Percentiles rank a stretch among this genome's conserved stretches.
phyloP scores from a whole-genome alignment of 1,140 invertebrate species.

The Eriocheir sinensis region DNA sequence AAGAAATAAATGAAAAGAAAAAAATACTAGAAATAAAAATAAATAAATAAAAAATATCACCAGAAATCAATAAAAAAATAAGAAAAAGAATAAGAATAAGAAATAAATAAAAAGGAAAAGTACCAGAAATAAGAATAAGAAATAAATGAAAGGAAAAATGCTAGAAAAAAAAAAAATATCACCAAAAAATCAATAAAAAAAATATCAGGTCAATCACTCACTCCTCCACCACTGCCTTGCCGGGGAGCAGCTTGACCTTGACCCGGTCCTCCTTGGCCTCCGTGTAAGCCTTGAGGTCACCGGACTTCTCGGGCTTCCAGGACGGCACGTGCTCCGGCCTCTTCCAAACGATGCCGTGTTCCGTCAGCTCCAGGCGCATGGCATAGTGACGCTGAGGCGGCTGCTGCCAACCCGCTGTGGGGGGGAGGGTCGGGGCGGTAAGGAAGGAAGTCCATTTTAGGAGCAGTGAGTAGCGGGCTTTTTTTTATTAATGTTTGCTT shows the following conservation, averaged over 20 bases:
- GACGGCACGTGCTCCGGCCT: constrained; percentile 54
- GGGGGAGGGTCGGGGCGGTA: too few relatives aligned
- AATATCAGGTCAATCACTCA: constrained; percentile 7
- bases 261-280: background rate
- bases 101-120: too few relatives aligned
- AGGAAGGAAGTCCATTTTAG: too few relatives aligned
- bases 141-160: too few relatives aligned
- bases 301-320: constrained; percentile 58
- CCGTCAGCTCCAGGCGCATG: constrained; percentile 60
- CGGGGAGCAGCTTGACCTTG: background rate
- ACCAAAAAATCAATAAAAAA: background rate
- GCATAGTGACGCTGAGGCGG: constrained; percentile 48
- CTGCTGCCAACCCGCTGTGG: background rate
- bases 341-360: constrained; percentile 60
- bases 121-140: too few relatives aligned
- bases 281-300: constrained; percentile 23
- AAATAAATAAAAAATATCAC: too few relatives aligned
- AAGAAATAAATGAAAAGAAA: too few relatives aligned
- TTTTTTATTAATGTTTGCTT: too few relatives aligned
- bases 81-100: too few relatives aligned
- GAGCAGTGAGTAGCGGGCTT: too few relatives aligned
- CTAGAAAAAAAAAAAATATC: background rate
- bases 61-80: too few relatives aligned
- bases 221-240: constrained; percentile 14
- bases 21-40: too few relatives aligned